Evolutionary conservation across 2,888 invertebrate genomes (phyloP).

Genomic region (Habrosyne pyritoides): DNA sequence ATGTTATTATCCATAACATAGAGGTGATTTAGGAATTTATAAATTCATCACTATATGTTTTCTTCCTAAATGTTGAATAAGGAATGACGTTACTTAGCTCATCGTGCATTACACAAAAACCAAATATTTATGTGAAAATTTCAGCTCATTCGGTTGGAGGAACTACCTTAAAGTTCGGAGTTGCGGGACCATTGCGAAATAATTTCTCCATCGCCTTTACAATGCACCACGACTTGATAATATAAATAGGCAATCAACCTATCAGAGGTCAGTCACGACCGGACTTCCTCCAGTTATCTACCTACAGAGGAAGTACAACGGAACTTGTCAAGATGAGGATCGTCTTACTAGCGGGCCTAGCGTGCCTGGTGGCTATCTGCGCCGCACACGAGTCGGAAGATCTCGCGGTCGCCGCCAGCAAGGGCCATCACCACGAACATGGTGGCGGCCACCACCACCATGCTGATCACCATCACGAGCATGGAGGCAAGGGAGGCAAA

Average conservation of each 20-base stretch:
- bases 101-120: no score
- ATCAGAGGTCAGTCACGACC: slow-evolving; percentile 70
- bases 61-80: no score
- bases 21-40: no score
- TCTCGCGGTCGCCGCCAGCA: slow-evolving; percentile 79
- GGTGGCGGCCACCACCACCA: slow-evolving; percentile 88
- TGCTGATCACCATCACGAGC: slow-evolving; percentile 86
- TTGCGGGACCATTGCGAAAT: slow-evolving; percentile 72
- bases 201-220: slow-evolving; percentile 65
- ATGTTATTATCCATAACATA: no score
- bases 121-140: no score
- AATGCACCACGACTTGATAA: slow-evolving; percentile 56
- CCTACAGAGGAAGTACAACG: slow-evolving; percentile 34
- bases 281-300: slow-evolving; percentile 64
- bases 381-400: slow-evolving; percentile 56
- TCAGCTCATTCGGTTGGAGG: no score
- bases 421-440: slow-evolving; percentile 78
- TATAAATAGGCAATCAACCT: slow-evolving; percentile 72
- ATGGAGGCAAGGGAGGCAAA: slow-evolving; percentile 89
- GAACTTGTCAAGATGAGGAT: slow-evolving; percentile 56
- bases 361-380: slow-evolving; percentile 67
- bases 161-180: no score
- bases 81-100: no score
- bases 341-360: slow-evolving; percentile 60
- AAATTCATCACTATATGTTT: no score